A percentile compares a stretch with the other conserved stretches of the same genome.
phyloP scores from a whole-genome alignment of 2,113 vertebrate genomes.

The Ancistrus triradiatus region DNA sequence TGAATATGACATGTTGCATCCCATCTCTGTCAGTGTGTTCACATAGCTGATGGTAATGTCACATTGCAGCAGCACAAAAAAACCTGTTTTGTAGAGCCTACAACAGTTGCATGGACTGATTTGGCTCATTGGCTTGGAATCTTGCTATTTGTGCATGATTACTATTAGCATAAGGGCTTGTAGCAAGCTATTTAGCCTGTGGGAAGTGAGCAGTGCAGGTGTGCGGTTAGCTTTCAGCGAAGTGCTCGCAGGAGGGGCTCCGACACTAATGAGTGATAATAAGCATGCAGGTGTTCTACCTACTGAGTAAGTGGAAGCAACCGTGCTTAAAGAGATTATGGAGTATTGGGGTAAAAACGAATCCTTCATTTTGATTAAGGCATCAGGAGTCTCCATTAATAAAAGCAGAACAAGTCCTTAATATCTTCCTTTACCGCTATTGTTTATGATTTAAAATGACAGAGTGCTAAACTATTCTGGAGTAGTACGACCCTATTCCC shows the following conservation, averaged over 20 bases:
- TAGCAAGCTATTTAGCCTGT: constrained; percentile 22
- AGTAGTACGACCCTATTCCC: constrained; percentile 11
- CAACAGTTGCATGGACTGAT: background rate
- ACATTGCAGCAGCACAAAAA: background rate
- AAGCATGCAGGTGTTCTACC: constrained; percentile 31
- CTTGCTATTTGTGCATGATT: constrained; percentile 28
- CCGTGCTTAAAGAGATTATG: constrained; percentile 23
- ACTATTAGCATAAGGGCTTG: constrained; percentile 15
- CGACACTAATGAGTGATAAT: constrained; percentile 27
- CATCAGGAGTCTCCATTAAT: constrained; percentile 28
- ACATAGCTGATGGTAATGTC: background rate
- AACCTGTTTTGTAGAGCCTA: background rate
- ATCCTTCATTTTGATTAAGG: constrained; percentile 30
- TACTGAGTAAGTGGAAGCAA: constrained; percentile 31
- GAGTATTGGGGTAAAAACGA: background rate
- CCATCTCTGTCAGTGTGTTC: background rate
- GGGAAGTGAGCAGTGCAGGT: constrained; percentile 30
- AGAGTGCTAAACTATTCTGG: constrained; percentile 32
- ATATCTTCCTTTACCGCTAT: constrained; percentile 25
- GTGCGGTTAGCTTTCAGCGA: constrained; percentile 23
- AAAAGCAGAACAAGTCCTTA: constrained; percentile 31
- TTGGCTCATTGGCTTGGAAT: constrained; percentile 9
- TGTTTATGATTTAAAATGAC: constrained; percentile 37
- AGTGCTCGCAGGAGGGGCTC: constrained; percentile 28
- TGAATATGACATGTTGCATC: too few relatives aligned